A percentile compares a stretch with the other conserved stretches of the same genome.
Conservation (phyloP, 2,888 invertebrate genomes). For the Epinotia brunnichana region DNA sequence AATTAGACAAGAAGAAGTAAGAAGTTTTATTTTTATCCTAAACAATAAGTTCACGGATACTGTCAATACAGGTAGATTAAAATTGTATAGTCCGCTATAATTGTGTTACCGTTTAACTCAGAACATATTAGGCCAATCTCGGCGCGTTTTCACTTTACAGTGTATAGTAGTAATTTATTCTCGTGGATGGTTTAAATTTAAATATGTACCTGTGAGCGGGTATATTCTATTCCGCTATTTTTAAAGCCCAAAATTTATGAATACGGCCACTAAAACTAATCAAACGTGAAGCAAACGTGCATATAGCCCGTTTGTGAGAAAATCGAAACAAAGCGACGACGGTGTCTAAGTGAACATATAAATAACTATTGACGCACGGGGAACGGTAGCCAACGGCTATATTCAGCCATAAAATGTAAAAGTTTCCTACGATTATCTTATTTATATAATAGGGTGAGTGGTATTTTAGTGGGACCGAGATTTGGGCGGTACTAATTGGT, state of each 20-base stretch:
- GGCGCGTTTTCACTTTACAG: no score
- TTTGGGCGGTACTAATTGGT: conserved; percentile 18
- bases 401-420: conserved; percentile 49
- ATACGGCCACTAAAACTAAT: conserved; percentile 60
- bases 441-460: conserved; percentile 41
- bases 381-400: conserved; percentile 60
- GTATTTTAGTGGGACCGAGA: conserved; percentile 6
- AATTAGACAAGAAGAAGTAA: no score
- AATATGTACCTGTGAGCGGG: not conserved
- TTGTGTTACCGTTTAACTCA: no score
- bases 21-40: no score
- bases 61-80: no score
- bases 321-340: conserved; percentile 55
- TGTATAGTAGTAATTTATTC: no score
- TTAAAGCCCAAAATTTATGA: conserved; percentile 58
- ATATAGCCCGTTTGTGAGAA: conserved; percentile 60
- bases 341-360: conserved; percentile 62
- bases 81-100: no score
- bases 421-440: conserved; percentile 47
- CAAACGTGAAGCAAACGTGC: conserved; percentile 58
- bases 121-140: no score
- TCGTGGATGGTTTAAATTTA: no score
- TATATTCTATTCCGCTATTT: conserved; percentile 39
- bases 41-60: no score
- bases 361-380: conserved; percentile 58